Percentiles rank a stretch among this genome's conserved stretches.
Conservation (phyloP, 2,797 vertebrate genomes). For the Enteromius argenteus region DNA sequence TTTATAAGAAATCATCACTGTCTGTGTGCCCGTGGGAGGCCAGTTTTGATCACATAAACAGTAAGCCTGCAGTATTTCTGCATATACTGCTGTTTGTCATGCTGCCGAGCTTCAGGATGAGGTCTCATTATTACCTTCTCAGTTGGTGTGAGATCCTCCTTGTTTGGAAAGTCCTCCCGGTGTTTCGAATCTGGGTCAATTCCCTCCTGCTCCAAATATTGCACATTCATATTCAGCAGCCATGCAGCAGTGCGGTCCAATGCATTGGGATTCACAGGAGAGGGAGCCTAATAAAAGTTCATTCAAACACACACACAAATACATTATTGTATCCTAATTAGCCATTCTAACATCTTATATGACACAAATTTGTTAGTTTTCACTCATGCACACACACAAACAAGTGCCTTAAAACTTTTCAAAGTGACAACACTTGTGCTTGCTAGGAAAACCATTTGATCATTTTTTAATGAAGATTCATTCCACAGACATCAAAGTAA, state of each 20-base stretch:
- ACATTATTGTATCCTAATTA: not conserved
- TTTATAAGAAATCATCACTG: not conserved
- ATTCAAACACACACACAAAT: slow-evolving; percentile 74
- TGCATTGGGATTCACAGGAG: slow-evolving; percentile 92
- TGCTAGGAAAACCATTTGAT: slow-evolving; percentile 37
- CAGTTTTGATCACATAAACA: not conserved
- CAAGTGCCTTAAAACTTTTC: slow-evolving; percentile 49
- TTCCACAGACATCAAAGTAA: slow-evolving; percentile 52
- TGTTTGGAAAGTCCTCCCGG: slow-evolving; percentile 87
- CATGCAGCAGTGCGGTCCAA: slow-evolving; percentile 96
- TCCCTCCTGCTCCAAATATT: slow-evolving; percentile 92
- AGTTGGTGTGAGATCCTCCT: slow-evolving; percentile 88
- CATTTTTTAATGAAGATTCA: slow-evolving; percentile 62
- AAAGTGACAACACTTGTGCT: slow-evolving; percentile 49
- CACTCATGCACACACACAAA: slow-evolving; percentile 72
- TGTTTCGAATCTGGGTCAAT: slow-evolving; percentile 88
- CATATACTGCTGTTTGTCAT: not conserved
- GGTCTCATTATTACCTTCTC: slow-evolving; percentile 86
- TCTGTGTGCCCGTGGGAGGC: not conserved
- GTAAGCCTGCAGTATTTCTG: slow-evolving; percentile 5
- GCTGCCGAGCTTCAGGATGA: slow-evolving; percentile 1
- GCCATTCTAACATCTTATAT: not conserved
- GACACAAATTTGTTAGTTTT: not conserved
- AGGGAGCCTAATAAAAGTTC: slow-evolving; percentile 84
- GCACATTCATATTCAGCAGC: slow-evolving; percentile 98